These are phyloP conservation scores for Falco berigora DNA, from an alignment of 2,797 vertebrate species.

Conservation along the genomic window DNA sequence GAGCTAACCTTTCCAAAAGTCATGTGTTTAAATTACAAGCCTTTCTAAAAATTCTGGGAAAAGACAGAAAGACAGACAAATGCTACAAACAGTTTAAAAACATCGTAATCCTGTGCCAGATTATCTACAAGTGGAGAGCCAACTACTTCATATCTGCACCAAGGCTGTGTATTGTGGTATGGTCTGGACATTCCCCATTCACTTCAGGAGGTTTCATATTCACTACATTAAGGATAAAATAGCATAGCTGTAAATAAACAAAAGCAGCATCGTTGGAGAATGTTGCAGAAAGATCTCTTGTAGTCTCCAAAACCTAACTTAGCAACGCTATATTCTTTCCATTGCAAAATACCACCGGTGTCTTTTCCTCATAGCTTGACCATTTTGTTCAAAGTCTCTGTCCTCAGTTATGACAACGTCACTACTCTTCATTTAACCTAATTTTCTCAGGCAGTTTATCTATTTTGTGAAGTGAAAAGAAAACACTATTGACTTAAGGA, in stretches of 20 bases:
- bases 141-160: neutral
- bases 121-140: neutral
- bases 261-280: neutral
- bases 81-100: neutral
- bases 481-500: neutral
- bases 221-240: neutral
- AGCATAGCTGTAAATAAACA: neutral
- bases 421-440: neutral
- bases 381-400: neutral
- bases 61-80: neutral
- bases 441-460: neutral
- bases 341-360: neutral
- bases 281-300: neutral
- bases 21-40: neutral
- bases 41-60: neutral
- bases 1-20: neutral
- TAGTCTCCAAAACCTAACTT: neutral
- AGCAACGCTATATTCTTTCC: neutral
- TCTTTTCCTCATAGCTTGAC: neutral
- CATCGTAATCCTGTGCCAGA: rapidly evolving
- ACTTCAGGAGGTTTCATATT: neutral
- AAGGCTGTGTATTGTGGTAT: neutral
- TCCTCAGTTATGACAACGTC: neutral
- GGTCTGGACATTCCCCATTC: neutral
- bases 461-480: neutral